Base-by-base conservation (phyloP, 2,888 invertebrate genomes). In the Ferdinandea cuprea region DNA sequence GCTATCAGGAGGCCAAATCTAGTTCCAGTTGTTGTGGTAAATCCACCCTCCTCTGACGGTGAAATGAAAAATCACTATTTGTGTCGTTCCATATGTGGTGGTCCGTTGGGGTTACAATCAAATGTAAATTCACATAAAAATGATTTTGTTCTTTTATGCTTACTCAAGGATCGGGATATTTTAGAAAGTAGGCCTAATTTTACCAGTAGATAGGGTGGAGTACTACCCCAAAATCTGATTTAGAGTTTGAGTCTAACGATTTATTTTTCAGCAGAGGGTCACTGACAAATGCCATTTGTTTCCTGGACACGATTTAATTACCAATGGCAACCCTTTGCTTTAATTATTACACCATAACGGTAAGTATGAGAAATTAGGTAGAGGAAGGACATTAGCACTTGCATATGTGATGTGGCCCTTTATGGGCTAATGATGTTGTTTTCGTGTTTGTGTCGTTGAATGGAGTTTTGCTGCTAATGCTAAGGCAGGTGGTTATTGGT, bases 1-100 rank as follows among this genome's bases (percentile, higher is more conserved):
- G 77, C 56, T 83, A 83, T 83, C 83, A 21, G 6, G 48, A 35
- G 66, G 28, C 48, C 54, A 42, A 68, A 83, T 77, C 77, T 83
- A 30, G 72, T 66, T 83, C 71, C 71, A 81, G n/a, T n/a, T n/a
- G 76, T 74, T 52, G 80, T 52, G 76, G 81, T 52, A 65, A 78
- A 52, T 72, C 54, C 61, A 68, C 61, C 42, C 58, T 13, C 71
- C 44, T 46, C 58, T n/a, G n/a, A 17, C 15, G 17, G 56, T 15
- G 32, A 65, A 72, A 59, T 59, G 59, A 66, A 65, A 71, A 77
- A 71, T 71, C 65, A 58, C 59, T 30, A 21, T 66, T 61, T 59
- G 52, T 25, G 52, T 25, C 56, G 50, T 54, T 61, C 15, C 79
- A 37, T 73, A n/a, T 52, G 35, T 44, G 56, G 40, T n/a, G n/a